Evolutionary conservation across 2,888 invertebrate genomes (phyloP).

Genomic region (Tipula vernalis): DNA sequence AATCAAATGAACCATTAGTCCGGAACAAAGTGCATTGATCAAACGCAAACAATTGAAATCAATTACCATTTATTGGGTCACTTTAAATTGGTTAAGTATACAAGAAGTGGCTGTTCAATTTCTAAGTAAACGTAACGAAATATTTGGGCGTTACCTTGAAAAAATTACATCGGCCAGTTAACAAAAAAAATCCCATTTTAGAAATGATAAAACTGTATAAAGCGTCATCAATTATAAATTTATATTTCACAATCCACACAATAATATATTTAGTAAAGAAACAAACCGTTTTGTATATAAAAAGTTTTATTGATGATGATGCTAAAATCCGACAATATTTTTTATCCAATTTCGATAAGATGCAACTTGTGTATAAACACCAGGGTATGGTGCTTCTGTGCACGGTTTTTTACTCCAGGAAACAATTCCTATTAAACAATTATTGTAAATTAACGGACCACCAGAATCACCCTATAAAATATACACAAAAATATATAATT

Average conservation of each 20-base stretch:
- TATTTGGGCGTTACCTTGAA: too few relatives aligned
- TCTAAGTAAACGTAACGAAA: too few relatives aligned
- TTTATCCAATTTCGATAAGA: constrained; percentile 24
- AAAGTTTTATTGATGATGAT: not conserved
- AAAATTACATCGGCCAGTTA: too few relatives aligned
- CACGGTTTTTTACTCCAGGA: constrained; percentile 39
- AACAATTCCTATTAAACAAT: constrained; percentile 34
- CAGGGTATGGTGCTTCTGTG: constrained; percentile 32
- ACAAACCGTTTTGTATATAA: not conserved
- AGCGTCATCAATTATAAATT: not conserved
- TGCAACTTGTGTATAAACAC: constrained; percentile 35
- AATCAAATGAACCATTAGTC: too few relatives aligned
- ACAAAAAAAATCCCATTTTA: not conserved
- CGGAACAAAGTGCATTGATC: too few relatives aligned
- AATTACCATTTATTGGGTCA: too few relatives aligned
- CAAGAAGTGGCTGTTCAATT: too few relatives aligned
- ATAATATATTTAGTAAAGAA: not conserved
- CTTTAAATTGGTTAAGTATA: too few relatives aligned
- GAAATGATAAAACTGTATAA: not conserved
- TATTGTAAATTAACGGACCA: constrained; percentile 32
- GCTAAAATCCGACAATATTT: not conserved
- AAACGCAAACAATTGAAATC: too few relatives aligned
- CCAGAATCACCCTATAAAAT: constrained; percentile 30
- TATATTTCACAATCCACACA: not conserved
- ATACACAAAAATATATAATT: constrained; percentile 7